These are phyloP conservation scores for Gymnothorax reevesii DNA, from an alignment of 2,797 vertebrate genomes.

Conservation along the genomic window DNA sequence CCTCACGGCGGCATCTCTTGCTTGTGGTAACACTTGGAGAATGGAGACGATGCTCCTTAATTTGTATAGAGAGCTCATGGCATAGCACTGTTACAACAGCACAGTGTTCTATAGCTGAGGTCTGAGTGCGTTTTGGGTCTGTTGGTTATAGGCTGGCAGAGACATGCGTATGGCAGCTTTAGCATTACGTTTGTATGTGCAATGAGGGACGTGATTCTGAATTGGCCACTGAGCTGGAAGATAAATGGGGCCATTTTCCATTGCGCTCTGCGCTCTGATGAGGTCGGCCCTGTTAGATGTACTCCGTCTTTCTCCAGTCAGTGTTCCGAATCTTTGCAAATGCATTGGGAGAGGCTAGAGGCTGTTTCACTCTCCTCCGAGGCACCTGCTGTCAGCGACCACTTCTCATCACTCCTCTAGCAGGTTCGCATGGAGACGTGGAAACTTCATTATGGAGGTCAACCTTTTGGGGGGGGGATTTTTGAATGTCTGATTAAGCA, in stretches of 20 bases:
- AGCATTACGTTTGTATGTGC: not conserved
- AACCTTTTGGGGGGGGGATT: too few relatives aligned
- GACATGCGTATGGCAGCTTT: conserved; percentile 7
- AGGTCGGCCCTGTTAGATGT: not conserved
- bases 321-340: not conserved
- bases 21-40: not conserved
- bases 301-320: not conserved
- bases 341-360: too few relatives aligned
- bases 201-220: not conserved
- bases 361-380: too few relatives aligned
- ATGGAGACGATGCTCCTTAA: not conserved
- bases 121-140: conserved; percentile 11
- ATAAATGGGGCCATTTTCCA: not conserved
- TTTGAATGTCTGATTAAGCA: too few relatives aligned
- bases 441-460: too few relatives aligned
- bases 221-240: not conserved
- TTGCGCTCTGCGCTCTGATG: not conserved
- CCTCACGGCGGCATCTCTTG: not conserved
- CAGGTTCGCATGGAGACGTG: too few relatives aligned
- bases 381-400: too few relatives aligned
- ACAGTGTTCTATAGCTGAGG: not conserved
- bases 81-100: not conserved
- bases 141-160: not conserved
- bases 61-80: not conserved
- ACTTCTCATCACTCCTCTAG: too few relatives aligned